Evolutionary conservation across 2,888 invertebrate species (phyloP).

Genomic region (Coelinius sp.): DNA sequence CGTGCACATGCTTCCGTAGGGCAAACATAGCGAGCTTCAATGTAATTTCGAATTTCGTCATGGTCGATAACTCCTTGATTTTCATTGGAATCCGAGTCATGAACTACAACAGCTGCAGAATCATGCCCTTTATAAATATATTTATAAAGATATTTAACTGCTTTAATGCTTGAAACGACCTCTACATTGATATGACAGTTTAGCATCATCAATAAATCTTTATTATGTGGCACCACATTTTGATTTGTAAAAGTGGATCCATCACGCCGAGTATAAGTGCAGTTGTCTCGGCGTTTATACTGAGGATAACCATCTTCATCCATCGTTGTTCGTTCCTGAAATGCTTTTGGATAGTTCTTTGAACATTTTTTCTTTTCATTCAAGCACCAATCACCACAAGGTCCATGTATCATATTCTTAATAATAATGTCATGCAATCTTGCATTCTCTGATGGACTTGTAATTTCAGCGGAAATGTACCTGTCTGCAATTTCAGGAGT

Average conservation of each 20-base stretch:
- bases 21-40: constrained; percentile 42
- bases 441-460: neutral
- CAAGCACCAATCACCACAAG: no score
- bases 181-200: neutral
- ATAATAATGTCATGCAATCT: neutral
- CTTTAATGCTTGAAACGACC: neutral
- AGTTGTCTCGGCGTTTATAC: neutral
- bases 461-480: neutral
- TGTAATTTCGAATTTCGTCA: constrained; percentile 29
- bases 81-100: constrained; percentile 40
- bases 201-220: neutral
- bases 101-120: constrained; percentile 22
- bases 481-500: neutral
- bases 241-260: neutral
- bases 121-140: neutral
- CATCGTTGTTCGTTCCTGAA: neutral
- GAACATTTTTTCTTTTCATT: neutral
- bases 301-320: constrained; percentile 5
- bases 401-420: neutral
- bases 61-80: neutral
- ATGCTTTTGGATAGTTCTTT: neutral
- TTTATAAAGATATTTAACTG: no score
- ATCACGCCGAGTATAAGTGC: neutral
- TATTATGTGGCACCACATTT: neutral
- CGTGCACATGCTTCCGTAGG: constrained; percentile 46